Evolutionary conservation across 1,140 invertebrate genomes (phyloP).

Genomic region (Nasonia vitripennis): DNA sequence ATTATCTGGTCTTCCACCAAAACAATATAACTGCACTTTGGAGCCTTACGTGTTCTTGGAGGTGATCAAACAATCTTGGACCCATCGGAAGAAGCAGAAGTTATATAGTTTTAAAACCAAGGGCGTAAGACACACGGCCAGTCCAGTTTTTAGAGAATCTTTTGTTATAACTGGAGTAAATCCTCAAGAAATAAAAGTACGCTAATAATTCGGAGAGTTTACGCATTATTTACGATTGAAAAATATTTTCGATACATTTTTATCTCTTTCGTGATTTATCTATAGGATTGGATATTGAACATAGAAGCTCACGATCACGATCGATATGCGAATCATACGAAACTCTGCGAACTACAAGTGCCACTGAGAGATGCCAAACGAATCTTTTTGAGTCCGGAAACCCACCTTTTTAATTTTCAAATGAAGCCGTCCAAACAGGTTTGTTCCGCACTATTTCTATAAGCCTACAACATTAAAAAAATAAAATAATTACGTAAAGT

Average conservation of each 20-base stretch:
- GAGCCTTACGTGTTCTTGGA: slow-evolving; percentile 71
- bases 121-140: slow-evolving; percentile 69
- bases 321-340: slow-evolving; percentile 72
- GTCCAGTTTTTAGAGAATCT: slow-evolving; percentile 71
- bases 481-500: background rate
- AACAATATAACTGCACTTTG: slow-evolving; percentile 71
- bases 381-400: slow-evolving; percentile 66
- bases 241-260: background rate
- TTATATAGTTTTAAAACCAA: slow-evolving; percentile 71
- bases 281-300: slow-evolving; percentile 71
- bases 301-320: slow-evolving; percentile 69
- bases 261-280: slow-evolving; percentile 2
- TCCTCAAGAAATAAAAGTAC: slow-evolving; percentile 69
- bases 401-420: slow-evolving; percentile 69
- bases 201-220: slow-evolving; percentile 26
- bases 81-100: slow-evolving; percentile 67
- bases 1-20: slow-evolving; percentile 70
- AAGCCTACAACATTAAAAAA: background rate
- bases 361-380: slow-evolving; percentile 67
- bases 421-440: slow-evolving; percentile 71
- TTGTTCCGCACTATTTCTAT: slow-evolving; percentile 22
- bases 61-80: slow-evolving; percentile 71
- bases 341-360: slow-evolving; percentile 68
- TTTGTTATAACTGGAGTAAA: slow-evolving; percentile 69
- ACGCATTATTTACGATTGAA: background rate